Conservation (phyloP, 2,113 vertebrate genomes). For the Gnathonemus echidnorhynchus region DNA sequence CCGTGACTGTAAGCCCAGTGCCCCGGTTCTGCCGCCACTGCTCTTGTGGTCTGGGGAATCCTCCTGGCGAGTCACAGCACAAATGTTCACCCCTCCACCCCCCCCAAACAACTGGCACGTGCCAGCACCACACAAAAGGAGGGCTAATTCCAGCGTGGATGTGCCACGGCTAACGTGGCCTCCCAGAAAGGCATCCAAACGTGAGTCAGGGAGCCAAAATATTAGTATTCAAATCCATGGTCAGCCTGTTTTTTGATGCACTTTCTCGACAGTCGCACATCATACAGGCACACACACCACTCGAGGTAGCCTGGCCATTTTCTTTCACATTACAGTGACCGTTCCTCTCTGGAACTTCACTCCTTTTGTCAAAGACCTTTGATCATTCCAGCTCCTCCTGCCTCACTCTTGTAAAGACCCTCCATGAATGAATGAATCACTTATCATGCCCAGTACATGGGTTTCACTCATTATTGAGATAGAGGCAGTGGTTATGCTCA, state of each 20-base stretch:
- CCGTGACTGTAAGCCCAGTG: not conserved
- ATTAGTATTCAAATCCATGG: not conserved
- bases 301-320: not conserved
- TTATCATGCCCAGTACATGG: not conserved
- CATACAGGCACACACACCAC: not conserved
- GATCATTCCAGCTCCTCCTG: constrained; percentile 2
- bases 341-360: not conserved
- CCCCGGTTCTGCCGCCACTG: not conserved
- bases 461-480: not conserved
- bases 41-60: not conserved
- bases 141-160: not conserved
- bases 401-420: constrained; percentile 29
- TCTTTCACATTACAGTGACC: not conserved
- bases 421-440: not conserved
- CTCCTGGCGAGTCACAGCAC: not conserved
- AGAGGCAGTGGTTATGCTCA: not conserved
- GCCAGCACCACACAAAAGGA: not conserved
- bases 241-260: not conserved
- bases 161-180: not conserved
- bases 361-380: not conserved
- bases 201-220: not conserved
- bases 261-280: not conserved
- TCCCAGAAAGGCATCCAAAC: not conserved
- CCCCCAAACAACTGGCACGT: not conserved
- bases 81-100: not conserved